phyloP scores from a whole-genome alignment of 2,888 invertebrate genomes.

The Lingula anatina region DNA sequence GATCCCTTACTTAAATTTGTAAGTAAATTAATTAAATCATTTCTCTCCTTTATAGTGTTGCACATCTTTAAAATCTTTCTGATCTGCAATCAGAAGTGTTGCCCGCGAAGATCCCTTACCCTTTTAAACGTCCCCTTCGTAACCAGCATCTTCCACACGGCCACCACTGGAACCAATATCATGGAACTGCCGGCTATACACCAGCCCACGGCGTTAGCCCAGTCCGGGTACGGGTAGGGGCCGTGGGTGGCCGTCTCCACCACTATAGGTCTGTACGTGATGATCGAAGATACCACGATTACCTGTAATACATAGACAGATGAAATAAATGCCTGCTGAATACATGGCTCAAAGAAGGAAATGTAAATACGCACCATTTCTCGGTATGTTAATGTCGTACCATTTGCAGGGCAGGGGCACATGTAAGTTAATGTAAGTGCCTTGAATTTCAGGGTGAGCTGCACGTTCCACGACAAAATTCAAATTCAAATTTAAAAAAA shows the following conservation, averaged over 20 bases:
- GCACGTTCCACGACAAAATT: too few relatives aligned
- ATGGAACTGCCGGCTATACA: constrained; percentile 53
- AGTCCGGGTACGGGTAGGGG: constrained; percentile 56
- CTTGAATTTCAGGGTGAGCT: too few relatives aligned
- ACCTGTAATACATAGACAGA: constrained; percentile 22
- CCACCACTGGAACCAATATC: constrained; percentile 54
- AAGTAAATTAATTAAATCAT: too few relatives aligned
- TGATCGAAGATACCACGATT: constrained; percentile 45
- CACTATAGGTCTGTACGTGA: constrained; percentile 33
- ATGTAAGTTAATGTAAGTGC: too few relatives aligned
- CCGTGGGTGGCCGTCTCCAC: constrained; percentile 83
- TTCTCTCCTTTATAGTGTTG: too few relatives aligned
- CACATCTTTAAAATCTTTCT: background rate
- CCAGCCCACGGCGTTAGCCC: constrained; percentile 56
- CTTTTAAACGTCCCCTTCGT: constrained; percentile 76
- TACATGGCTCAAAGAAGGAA: too few relatives aligned
- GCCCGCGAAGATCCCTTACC: too few relatives aligned
- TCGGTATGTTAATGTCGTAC: background rate
- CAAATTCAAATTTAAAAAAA: too few relatives aligned
- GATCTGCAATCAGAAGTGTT: background rate
- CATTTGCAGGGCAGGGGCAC: too few relatives aligned
- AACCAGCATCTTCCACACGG: constrained; percentile 68
- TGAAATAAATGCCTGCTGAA: too few relatives aligned
- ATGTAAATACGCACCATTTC: background rate
- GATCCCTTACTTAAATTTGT: too few relatives aligned